Evolutionary conservation across 2,113 vertebrate species (phyloP).

Genomic region (Ciconia boyciana): DNA sequence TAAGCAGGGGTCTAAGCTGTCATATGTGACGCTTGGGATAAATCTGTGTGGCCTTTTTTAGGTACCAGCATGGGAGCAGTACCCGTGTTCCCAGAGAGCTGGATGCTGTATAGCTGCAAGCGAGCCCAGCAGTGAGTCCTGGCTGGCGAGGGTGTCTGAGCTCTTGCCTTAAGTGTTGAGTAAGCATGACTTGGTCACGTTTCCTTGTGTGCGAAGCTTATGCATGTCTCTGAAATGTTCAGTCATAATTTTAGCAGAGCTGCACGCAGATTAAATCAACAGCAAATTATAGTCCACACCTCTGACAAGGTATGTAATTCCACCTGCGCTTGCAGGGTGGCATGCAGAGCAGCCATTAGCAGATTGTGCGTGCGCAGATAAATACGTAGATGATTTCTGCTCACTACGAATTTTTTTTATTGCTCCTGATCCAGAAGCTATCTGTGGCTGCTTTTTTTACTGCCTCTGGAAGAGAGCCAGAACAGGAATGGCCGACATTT

Average conservation of each 20-base stretch:
- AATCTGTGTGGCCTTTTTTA: fast-evolving
- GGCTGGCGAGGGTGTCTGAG: background rate
- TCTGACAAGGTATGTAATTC: background rate
- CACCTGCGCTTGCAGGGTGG: background rate
- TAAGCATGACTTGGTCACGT: fast-evolving
- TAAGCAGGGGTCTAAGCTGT: background rate
- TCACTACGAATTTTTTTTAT: background rate
- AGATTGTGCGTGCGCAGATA: fast-evolving
- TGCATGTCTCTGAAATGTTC: background rate
- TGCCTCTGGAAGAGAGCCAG: background rate
- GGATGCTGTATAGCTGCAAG: fast-evolving
- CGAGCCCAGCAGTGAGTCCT: fast-evolving
- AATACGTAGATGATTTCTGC: background rate
- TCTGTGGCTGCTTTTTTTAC: background rate
- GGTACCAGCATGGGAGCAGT: background rate
- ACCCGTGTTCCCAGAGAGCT: background rate
- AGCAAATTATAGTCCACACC: background rate
- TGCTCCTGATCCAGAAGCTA: background rate
- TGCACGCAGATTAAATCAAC: background rate
- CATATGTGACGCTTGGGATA: background rate
- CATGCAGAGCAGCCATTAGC: fast-evolving
- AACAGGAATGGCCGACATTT: background rate
- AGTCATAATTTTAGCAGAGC: background rate
- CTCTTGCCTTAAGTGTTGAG: background rate
- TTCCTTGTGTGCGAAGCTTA: background rate